Conservation (phyloP, 2,888 invertebrate genomes). For the Raillietiella orientalis region DNA sequence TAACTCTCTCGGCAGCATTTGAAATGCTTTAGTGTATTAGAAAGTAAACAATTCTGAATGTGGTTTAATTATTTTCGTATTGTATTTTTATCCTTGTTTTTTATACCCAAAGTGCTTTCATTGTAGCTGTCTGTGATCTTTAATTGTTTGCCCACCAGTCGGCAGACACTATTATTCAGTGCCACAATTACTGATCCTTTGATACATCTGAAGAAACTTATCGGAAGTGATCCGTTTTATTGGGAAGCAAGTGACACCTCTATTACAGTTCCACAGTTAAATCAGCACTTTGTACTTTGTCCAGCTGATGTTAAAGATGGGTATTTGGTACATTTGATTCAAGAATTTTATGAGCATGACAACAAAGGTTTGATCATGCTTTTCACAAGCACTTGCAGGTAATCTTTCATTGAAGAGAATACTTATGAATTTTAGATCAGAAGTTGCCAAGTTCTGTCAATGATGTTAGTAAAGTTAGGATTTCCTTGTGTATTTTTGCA, state of each 20-base stretch:
- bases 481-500: slow-evolving; percentile 64
- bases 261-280: slow-evolving; percentile 57
- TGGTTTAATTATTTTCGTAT: too few species aligned
- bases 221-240: slow-evolving; percentile 22
- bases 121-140: slow-evolving; percentile 36
- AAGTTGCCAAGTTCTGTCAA: slow-evolving; percentile 60
- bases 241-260: slow-evolving; percentile 23
- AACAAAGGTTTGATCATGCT: slow-evolving; percentile 57
- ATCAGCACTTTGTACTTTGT: slow-evolving; percentile 65
- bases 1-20: too few species aligned
- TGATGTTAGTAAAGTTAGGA: slow-evolving; percentile 56
- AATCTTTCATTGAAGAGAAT: slow-evolving; percentile 10
- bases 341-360: slow-evolving; percentile 35
- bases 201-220: slow-evolving; percentile 26
- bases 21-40: too few species aligned
- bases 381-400: slow-evolving; percentile 89
- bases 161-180: slow-evolving; percentile 69
- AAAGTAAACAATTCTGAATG: too few species aligned
- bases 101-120: too few species aligned
- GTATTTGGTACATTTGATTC: slow-evolving; percentile 47
- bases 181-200: slow-evolving; percentile 72
- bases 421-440: slow-evolving; percentile 15
- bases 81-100: too few species aligned
- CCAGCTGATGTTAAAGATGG: slow-evolving; percentile 64
- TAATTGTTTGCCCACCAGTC: slow-evolving; percentile 30